Percentiles rank a stretch among this genome's conserved stretches.
Evolutionary conservation across 2,888 invertebrate species (phyloP).

Genomic region (Nomada flava): DNA sequence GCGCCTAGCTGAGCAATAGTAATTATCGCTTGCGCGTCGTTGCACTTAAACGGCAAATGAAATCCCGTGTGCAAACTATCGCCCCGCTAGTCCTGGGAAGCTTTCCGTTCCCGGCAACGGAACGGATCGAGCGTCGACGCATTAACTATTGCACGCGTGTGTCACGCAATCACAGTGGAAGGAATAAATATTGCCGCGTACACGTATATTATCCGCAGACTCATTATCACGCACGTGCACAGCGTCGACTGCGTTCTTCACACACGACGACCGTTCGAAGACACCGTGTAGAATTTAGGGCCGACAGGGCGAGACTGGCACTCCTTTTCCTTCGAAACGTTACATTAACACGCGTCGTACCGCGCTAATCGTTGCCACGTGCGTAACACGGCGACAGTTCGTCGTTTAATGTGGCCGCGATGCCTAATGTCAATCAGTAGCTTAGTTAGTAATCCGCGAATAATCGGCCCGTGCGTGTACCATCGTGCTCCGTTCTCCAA

Average conservation of each 20-base stretch:
- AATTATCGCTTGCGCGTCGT: conserved; percentile 32
- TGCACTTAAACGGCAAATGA: background rate
- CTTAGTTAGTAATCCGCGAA: conserved; percentile 23
- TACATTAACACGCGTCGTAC: background rate
- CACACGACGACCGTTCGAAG: conserved; percentile 8
- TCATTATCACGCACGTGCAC: conserved; percentile 42
- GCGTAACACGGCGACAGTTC: conserved; percentile 1
- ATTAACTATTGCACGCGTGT: conserved; percentile 16
- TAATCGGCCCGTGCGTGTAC: conserved; percentile 1
- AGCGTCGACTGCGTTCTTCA: conserved; percentile 42
- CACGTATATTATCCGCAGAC: conserved; percentile 12
- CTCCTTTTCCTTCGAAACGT: background rate
- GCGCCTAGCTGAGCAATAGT: conserved; percentile 48
- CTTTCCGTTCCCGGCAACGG: background rate
- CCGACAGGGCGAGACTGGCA: background rate
- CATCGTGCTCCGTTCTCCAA: conserved; percentile 41
- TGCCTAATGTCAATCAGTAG: conserved; percentile 54
- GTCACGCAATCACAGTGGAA: conserved; percentile 10
- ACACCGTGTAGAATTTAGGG: conserved; percentile 1
- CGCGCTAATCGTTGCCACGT: background rate
- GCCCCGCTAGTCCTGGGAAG: too few species aligned
- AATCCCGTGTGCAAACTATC: background rate
- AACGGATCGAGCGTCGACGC: background rate
- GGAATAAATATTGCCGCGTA: conserved; percentile 5
- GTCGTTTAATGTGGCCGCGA: conserved; percentile 32